These are phyloP conservation scores for Lepidurus arcticus DNA, from an alignment of 1,140 invertebrate genomes.

Conservation along the genomic window DNA sequence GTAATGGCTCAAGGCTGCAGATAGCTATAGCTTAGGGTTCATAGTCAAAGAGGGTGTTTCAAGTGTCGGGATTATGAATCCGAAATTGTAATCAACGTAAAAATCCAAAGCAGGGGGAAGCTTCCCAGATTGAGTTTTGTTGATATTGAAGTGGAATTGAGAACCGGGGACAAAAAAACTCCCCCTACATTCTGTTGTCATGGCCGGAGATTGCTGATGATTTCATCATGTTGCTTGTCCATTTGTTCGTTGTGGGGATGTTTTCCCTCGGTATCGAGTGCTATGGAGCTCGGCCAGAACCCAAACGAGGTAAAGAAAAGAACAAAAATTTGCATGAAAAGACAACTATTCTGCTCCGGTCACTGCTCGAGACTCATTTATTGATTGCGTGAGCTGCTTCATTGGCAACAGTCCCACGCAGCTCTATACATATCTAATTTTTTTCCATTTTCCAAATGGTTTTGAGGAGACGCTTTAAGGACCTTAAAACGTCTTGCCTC, in stretches of 20 bases:
- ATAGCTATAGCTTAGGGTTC: not conserved
- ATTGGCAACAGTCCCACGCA: constrained; percentile 1
- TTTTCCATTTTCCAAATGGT: not conserved
- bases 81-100: not conserved
- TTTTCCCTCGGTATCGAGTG: constrained; percentile 9
- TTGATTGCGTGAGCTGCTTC: constrained; percentile 8
- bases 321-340: not conserved
- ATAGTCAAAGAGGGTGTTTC: not conserved
- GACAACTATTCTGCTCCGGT: not conserved
- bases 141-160: not conserved
- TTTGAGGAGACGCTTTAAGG: not conserved
- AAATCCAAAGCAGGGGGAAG: not conserved
- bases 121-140: not conserved
- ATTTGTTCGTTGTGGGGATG: constrained; percentile 21
- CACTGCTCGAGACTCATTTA: not conserved
- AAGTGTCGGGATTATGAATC: constrained; percentile 19
- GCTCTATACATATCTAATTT: not conserved
- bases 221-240: constrained; percentile 11
- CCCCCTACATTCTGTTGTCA: not conserved
- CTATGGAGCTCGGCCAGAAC: constrained; percentile 8
- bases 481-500: not conserved
- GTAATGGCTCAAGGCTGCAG: constrained; percentile 1
- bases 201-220: not conserved
- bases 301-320: not conserved
- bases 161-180: not conserved